phyloP scores from a whole-genome alignment of 2,797 vertebrate genomes.

The Cichlasoma orientale region DNA sequence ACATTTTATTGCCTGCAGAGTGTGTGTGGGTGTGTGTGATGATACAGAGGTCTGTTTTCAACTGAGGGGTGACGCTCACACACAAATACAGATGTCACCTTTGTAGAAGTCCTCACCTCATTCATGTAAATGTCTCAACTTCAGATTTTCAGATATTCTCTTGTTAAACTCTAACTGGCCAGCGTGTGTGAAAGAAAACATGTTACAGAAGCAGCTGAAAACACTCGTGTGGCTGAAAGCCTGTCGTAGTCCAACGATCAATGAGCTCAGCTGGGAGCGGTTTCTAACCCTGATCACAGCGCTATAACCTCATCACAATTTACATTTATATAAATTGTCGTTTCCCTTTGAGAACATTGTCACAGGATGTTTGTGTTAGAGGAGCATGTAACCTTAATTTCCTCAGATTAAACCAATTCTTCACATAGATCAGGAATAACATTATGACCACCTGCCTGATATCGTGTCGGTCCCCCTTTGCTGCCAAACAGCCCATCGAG shows the following conservation, averaged over 20 bases:
- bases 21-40: background rate
- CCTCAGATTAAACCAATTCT: background rate
- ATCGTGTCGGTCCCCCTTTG: too few species aligned
- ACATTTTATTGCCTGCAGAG: conserved; percentile 57
- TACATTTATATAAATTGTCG: background rate
- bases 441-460: too few species aligned
- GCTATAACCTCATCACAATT: accelerated
- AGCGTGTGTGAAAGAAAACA: too few species aligned
- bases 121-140: background rate
- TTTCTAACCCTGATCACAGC: background rate
- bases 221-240: accelerated
- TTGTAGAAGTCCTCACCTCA: conserved; percentile 17
- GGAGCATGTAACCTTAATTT: background rate
- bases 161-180: background rate
- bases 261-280: background rate
- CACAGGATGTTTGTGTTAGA: background rate
- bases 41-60: conserved; percentile 28
- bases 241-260: accelerated
- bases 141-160: background rate
- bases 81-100: conserved; percentile 11
- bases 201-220: too few species aligned
- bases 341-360: accelerated
- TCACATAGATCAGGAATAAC: background rate
- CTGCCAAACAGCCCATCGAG: too few species aligned
- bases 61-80: conserved; percentile 12